phyloP scores from a whole-genome alignment of 2,888 invertebrate genomes.

The Fissipunctia ypsillon region DNA sequence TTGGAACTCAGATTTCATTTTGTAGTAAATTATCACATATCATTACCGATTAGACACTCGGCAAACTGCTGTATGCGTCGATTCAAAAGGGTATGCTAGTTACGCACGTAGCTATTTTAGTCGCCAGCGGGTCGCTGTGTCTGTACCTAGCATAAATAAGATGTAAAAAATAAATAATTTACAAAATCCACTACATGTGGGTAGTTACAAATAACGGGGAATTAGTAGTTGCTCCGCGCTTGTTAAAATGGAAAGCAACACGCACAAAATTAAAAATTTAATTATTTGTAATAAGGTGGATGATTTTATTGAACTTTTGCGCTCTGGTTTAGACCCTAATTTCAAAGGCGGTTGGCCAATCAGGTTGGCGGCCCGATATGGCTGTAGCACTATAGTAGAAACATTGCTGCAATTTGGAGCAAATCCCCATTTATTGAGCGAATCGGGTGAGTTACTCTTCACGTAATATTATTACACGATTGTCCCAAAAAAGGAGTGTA shows the following conservation, averaged over 20 bases:
- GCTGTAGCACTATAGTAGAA: conserved; percentile 79
- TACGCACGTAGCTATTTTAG: not conserved
- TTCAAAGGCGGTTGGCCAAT: conserved; percentile 86
- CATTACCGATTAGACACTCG: not conserved
- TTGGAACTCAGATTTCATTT: not conserved
- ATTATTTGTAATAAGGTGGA: conserved; percentile 77
- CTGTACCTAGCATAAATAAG: not conserved
- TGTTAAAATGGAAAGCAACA: conserved; percentile 73
- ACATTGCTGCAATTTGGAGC: conserved; percentile 82
- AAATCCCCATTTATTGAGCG: conserved; percentile 84
- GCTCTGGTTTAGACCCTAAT: conserved; percentile 83
- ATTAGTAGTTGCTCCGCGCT: not conserved
- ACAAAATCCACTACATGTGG: conserved; percentile 6
- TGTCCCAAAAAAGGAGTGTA: too few species aligned
- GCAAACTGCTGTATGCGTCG: not conserved
- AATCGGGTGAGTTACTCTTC: conserved; percentile 78
- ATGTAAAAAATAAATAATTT: not conserved
- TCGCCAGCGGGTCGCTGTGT: not conserved
- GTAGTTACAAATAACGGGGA: conserved; percentile 17
- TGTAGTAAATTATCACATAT: not conserved
- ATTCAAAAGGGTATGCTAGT: not conserved
- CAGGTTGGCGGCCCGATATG: conserved; percentile 84
- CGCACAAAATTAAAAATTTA: conserved; percentile 73
- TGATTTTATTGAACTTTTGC: conserved; percentile 77
- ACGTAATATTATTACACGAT: too few species aligned